Evolutionary conservation across 2,797 vertebrate genomes (phyloP), one percentile per base, ranked within the genome.

Genomic region (Sciaenops ocellatus): DNA sequence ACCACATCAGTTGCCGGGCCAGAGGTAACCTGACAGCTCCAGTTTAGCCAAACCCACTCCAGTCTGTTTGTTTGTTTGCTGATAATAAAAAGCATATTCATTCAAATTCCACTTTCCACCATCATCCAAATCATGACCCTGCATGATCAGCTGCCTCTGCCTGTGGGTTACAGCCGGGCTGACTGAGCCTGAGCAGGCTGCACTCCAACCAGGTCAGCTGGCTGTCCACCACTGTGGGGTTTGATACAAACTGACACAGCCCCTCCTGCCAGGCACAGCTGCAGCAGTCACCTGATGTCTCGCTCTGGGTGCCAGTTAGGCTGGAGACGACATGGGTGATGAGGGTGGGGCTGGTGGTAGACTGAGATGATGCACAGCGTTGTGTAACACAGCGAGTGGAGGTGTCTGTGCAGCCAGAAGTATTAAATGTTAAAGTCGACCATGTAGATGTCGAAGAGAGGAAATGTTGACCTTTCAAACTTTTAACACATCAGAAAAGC

Each of bases 221-320:
- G 73, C 76, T 1, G 13, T 71, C 71, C 79, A 71, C 69, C 63
- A 30, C 81, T 52, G 78, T 60, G 63, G 42, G 79, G 13, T 63
- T 70, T 82, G 89, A 94, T 81, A 80, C 72, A 85, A 85, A 61
- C 72, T 69, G 92, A 89, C 91, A 82, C 79, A 85, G 79, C 90
- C 55, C 84, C 87, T 69, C 55, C 50, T 55, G 78, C 78, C 70
- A 5, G 86, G 86, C 66, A 79, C 47, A 74, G 75, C 92, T 90
- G 90, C 64, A 64, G 28, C 30, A 9, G 79, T 94, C 94, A 95
- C 87, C 90, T 94, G 94, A 93, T 73, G 92, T 91, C 93, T 93
- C 78, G 63, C 66, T 46, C 87, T 81, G 88, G 73, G 81, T 2
- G 20, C 77, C 82, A 64, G 73, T 86, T n/a, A 73, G 83, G 65